Conservation (phyloP, 2,888 invertebrate species). For the Blastobasis adustella region DNA sequence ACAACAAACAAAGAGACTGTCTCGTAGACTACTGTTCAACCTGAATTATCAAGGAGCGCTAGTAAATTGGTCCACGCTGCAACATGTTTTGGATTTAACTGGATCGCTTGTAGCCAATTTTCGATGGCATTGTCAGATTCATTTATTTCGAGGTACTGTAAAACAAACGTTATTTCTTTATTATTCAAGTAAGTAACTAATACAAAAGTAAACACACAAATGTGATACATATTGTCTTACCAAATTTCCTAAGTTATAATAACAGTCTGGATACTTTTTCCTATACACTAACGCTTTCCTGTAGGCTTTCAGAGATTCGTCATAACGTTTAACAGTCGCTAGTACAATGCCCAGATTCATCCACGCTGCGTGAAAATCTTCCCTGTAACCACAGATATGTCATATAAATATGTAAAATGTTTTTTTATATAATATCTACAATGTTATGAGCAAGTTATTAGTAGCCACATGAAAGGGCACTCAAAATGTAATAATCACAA, state of each 20-base stretch:
- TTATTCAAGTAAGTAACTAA: not conserved
- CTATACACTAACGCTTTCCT: conserved; percentile 84
- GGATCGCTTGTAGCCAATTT: conserved; percentile 89
- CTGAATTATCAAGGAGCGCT: conserved; percentile 86
- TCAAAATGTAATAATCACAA: too few relatives aligned
- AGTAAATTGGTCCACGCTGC: conserved; percentile 95
- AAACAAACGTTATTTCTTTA: conserved; percentile 15
- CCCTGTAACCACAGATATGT: conserved; percentile 53
- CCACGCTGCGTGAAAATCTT: conserved; percentile 96
- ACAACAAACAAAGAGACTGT: not conserved
- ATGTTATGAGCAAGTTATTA: not conserved
- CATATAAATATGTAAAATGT: too few relatives aligned
- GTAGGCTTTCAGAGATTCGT: conserved; percentile 87
- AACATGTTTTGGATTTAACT: conserved; percentile 83
- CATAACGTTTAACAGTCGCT: conserved; percentile 80
- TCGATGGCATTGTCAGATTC: conserved; percentile 82
- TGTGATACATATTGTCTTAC: conserved; percentile 59
- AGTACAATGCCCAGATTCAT: conserved; percentile 98
- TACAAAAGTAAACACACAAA: not conserved
- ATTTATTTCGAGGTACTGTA: conserved; percentile 86
- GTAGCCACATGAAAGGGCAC: too few relatives aligned
- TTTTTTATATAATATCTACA: too few relatives aligned
- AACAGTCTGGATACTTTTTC: conserved; percentile 91
- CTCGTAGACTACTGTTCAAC: conserved; percentile 28
- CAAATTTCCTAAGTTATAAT: conserved; percentile 96